Evolutionary conservation across 2,113 vertebrate species (phyloP), one percentile per base, ranked within the genome.

Genomic region (Siphamia tubifer): DNA sequence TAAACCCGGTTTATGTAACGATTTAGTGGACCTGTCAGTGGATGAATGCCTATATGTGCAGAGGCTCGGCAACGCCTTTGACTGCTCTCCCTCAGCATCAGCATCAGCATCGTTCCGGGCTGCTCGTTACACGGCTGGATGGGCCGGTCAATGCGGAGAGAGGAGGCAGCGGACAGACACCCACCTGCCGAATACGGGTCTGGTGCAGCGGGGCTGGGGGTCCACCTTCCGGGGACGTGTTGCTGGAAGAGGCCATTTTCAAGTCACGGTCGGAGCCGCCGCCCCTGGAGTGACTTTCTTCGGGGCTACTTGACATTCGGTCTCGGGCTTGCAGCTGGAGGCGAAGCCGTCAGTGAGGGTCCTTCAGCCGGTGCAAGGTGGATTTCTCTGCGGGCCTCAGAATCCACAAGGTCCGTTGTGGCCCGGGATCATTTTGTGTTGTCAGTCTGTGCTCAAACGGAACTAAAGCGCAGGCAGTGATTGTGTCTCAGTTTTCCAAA

Each of bases 131-230:
- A 52, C 68, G 67, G 62, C 65, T 70, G 73, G 52, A 64, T 36
- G 78, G 68, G 34, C 67, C 68, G 6, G 55, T 53, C 53, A 63
- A 31, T 44, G 72, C 78, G 6, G 43, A 38, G 51, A 38, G 51
- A 64, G 58, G 38, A 21, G 30, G 42, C 39, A 51, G 56, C 72
- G 44, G 56, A 63, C 56, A n/a, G 62, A 86, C 70, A 90, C 92
- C 74, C 82, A 93, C 92, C 92, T 93, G 91, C 70, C 91, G 91
- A 53, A 92, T 87, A 53, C 92, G 92, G 83, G 57, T 85, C 71
- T 90, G 91, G 60, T 91, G 87, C 68, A 86, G 85, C 67, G 87
- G 88, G 11, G 77, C 70, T 42, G 76, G 90, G 42, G 56, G 80
- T 68, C 79, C 89, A 54, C 84, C 87, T 68, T 92, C 92, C 5